Base-by-base conservation (phyloP, 37 sponge, comb jelly and placozoan species). In the Hormiphora californensis region DNA sequence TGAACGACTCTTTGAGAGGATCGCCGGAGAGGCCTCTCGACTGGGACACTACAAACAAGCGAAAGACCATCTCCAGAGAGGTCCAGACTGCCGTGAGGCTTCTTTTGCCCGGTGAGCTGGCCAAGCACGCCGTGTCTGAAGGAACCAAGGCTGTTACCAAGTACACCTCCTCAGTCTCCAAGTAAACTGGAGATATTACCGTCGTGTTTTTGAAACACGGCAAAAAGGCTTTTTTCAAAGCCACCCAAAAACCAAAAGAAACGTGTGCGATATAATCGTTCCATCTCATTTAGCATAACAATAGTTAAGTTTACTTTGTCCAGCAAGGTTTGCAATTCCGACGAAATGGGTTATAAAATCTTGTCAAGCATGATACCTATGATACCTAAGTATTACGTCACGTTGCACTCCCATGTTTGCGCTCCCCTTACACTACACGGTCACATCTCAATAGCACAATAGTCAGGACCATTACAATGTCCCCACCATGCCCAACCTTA, bases 131-230 rank as follows among this genome's bases (percentile, higher is more conserved):
- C 33, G 95, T 95, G 28, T 87, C 88, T 39, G 95, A 95, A 37
- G 95, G 95, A 11, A 95, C 95, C 86, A 95, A 95, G 87, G 95
- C 95, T 39, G 95, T 95, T 40, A 93, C 93, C 69, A 95, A 95
- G 86, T 95, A 95, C 93, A 95, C 95, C 59, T 57, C 61, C 9
- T 49, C 53, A 17, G 9, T 15, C 15, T 17, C 53, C 53, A 49
- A 49, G 53, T 49, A 49, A 49, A 15, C 9, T 49, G 53, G 53
- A 49, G 9, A 15, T 49, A 49, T 15, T 49, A 9, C 53, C n/a
- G n/a, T n/a, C n/a, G n/a, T n/a, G n/a, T n/a, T n/a, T n/a, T n/a
- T n/a, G n/a, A n/a, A n/a, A n/a, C n/a, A n/a, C n/a, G n/a, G n/a
- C n/a, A n/a, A n/a, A n/a, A n/a, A n/a, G n/a, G n/a, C n/a, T n/a